Conservation (phyloP, 2,797 vertebrate species). For the Pogoniulus pusillus region DNA sequence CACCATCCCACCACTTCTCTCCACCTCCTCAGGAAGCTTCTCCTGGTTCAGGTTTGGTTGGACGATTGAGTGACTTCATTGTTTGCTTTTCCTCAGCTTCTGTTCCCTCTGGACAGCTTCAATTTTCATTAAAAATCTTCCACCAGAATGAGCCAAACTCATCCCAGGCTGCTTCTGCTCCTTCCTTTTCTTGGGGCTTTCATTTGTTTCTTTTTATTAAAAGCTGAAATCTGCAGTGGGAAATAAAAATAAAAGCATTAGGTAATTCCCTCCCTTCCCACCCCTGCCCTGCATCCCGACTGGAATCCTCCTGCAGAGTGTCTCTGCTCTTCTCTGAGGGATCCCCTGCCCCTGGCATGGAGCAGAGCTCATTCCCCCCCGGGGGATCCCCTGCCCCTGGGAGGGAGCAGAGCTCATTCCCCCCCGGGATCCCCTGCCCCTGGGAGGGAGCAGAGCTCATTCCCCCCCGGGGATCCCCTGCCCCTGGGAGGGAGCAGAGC, state of each 20-base stretch:
- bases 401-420: no score
- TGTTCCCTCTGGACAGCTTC: background rate
- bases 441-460: no score
- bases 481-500: no score
- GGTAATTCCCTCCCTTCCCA: background rate
- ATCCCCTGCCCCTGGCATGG: background rate
- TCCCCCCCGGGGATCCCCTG: no score
- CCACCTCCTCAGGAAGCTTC: background rate
- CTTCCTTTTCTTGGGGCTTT: no score
- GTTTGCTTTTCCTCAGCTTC: background rate
- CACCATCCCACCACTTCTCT: background rate
- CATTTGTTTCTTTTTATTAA: background rate
- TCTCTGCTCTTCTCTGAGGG: background rate
- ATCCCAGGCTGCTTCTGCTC: background rate
- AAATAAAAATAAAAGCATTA: background rate
- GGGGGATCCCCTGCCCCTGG: no score
- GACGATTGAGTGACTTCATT: background rate
- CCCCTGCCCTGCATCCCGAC: background rate
- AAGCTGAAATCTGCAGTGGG: background rate
- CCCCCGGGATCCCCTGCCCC: no score
- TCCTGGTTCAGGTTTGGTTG: background rate
- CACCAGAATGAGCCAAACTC: constrained; percentile 28
- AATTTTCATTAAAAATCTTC: constrained; percentile 44
- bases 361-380: background rate
- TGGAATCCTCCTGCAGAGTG: background rate